These are phyloP conservation scores for Goniozus legneri DNA, from an alignment of 1,140 invertebrate species.

Conservation along the genomic window DNA sequence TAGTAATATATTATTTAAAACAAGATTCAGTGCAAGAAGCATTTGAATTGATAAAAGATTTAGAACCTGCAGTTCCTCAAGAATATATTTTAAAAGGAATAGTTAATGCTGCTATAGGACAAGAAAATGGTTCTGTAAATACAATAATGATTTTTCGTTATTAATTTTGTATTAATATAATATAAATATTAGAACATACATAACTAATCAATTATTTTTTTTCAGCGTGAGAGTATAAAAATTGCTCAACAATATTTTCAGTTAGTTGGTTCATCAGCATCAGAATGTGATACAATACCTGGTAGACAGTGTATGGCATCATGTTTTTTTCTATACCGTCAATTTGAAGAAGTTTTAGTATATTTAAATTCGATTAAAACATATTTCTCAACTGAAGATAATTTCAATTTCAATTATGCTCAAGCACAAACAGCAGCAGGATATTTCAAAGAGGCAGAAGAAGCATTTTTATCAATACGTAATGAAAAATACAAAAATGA, in stretches of 20 bases:
- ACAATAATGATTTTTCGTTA: too few species aligned
- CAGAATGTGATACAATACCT: constrained; percentile 92
- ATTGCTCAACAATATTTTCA: constrained; percentile 95
- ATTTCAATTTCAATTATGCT: constrained; percentile 96
- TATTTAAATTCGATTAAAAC: constrained; percentile 97
- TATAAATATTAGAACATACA: not conserved
- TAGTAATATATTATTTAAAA: constrained; percentile 92
- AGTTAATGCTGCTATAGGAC: constrained; percentile 89
- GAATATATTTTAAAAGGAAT: constrained; percentile 97
- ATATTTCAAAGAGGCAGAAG: constrained; percentile 93
- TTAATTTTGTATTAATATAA: not conserved
- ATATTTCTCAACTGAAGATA: constrained; percentile 93
- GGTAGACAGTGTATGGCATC: constrained; percentile 97
- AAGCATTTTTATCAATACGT: constrained; percentile 81
- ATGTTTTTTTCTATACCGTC: constrained; percentile 88
- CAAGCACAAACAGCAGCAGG: constrained; percentile 92
- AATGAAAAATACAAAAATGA: constrained; percentile 82
- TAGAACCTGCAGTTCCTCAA: constrained; percentile 89
- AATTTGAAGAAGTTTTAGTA: constrained; percentile 94
- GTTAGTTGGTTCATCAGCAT: constrained; percentile 90
- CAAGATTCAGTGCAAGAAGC: constrained; percentile 90
- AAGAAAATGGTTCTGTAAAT: constrained; percentile 84
- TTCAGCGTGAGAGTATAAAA: constrained; percentile 88
- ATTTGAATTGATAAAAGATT: constrained; percentile 84
- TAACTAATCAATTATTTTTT: constrained; percentile 16